Evolutionary conservation across 2,113 vertebrate genomes (phyloP), one percentile per base, ranked within the genome.

Genomic region (Ivindomyrus marchei): DNA sequence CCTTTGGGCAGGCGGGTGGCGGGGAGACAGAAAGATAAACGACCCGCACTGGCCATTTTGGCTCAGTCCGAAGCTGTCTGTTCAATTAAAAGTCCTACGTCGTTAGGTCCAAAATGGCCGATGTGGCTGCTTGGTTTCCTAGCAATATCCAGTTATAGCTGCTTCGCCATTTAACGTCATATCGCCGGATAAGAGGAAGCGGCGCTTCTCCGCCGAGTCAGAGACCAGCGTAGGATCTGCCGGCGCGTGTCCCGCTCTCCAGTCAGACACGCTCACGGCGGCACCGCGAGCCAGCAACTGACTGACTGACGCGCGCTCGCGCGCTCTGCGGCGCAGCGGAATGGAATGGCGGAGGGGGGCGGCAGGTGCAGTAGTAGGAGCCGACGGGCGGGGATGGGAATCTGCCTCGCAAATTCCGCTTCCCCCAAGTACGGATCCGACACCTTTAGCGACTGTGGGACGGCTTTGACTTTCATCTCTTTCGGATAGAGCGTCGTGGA

Each of bases 71-170:
- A 27, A 36, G n/a, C 50, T 19, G 31, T 39, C 15, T 31, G 27
- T 86, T 50, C 45, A 27, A 86, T 31, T 50, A 15, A 86, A 86
- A 86, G 7, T 13, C 45, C 47, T 50, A 27, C 9, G n/a, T 7
- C 13, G 47, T 86, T 9, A 87, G 85, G n/a, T 53, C 85, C 85
- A 87, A 87, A 87, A 87, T 87, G 85, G 85, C 85, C 85, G 85
- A 7, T 6, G 47, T 13, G 50, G 85, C 85, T 21, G 31, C 27
- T 87, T 87, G 31, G 85, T 87, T 56, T 87, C 85, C n/a, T 36
- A 39, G 13, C 85, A 17, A 47, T 56, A 53, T 87, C 31, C 85
- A 36, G 85, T 53, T 7, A 87, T 19, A 53, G 24, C 85, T 27
- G 13, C 49, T 56, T 53, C n/a, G 47, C 49, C 47, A 53, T 47